Evolutionary conservation across 2,797 vertebrate species (phyloP), one percentile per base, ranked within the genome.

Genomic region (Bovichtus diacanthus): DNA sequence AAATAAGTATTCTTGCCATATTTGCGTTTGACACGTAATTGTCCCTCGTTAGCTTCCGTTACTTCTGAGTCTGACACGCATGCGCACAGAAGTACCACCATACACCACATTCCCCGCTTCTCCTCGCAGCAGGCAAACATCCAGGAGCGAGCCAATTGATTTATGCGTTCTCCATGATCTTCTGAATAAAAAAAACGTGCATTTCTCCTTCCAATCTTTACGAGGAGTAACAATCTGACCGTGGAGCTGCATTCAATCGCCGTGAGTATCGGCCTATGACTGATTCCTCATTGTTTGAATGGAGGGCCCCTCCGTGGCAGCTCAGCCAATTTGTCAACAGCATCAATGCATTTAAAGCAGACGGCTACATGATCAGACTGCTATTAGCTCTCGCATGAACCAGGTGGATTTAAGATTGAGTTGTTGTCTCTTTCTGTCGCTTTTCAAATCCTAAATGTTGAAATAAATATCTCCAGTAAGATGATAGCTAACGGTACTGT

Each of bases 81-180:
- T 92, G 95, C 94, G 93, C 90, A 84, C 0, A 84, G 9, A 18
- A 9, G 19, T 70, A 55, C 74, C 87, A 84, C 85, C 70, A 34
- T 7, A 18, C 76, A 93, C 79, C 86, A 86, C 92, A 93, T 95
- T 96, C 93, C 93, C 93, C 94, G 94, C 94, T 87, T 93, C 76
- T 83, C 76, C 27, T 82, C 70, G 70, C 49, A 80, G 38, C 64
- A 72, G 67, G 70, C 60, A 61, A 68, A 59, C 44, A 36, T 44
- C 21, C 23, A 29, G 54, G 4, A 76, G 60, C 43, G 1, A 82
- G 19, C 2, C 7, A 0, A 1, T 9, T 36, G 39, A 55, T 54
- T 54, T 29, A 16, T 18, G n/a, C 13, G 0, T 15, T 12, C 12
- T 75, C 6, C 15, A 9, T 36, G 71, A 39, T 54, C 41, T 4